These are phyloP conservation scores for Ylistrum balloti DNA, from an alignment of 1,140 invertebrate species.

Conservation along the genomic window DNA sequence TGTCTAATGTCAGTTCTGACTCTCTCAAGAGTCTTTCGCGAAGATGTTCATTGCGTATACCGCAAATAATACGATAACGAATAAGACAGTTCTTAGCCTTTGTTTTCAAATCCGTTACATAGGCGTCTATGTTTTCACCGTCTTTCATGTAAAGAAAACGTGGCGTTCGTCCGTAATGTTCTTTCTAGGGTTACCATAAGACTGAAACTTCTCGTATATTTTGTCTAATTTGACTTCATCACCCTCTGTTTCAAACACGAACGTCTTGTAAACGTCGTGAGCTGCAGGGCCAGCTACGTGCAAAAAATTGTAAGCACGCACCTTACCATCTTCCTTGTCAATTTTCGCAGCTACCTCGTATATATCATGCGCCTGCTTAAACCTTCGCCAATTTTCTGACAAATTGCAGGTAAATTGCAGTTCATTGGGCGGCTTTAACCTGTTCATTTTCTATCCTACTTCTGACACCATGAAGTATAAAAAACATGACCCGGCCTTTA, in stretches of 20 bases:
- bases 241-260: background rate
- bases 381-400: background rate
- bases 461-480: background rate
- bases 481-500: no score
- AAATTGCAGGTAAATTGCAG: background rate
- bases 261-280: constrained; percentile 43
- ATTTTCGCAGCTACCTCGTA: background rate
- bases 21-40: background rate
- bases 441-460: background rate
- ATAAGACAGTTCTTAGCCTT: constrained; percentile 1
- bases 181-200: constrained; percentile 48
- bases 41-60: background rate
- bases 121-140: constrained; percentile 44
- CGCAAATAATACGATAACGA: constrained; percentile 44
- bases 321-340: background rate
- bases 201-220: constrained; percentile 28
- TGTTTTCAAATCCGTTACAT: background rate
- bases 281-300: no score
- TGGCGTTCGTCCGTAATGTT: constrained; percentile 44
- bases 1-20: background rate
- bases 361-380: background rate
- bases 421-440: background rate
- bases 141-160: constrained; percentile 21
- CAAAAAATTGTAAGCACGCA: background rate
- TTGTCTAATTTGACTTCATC: no score